A percentile compares a stretch with the other conserved stretches of the same genome.
These are phyloP conservation scores for Drosophila rufa DNA, from an alignment of 1,140 invertebrate species.

Conservation along the genomic window DNA sequence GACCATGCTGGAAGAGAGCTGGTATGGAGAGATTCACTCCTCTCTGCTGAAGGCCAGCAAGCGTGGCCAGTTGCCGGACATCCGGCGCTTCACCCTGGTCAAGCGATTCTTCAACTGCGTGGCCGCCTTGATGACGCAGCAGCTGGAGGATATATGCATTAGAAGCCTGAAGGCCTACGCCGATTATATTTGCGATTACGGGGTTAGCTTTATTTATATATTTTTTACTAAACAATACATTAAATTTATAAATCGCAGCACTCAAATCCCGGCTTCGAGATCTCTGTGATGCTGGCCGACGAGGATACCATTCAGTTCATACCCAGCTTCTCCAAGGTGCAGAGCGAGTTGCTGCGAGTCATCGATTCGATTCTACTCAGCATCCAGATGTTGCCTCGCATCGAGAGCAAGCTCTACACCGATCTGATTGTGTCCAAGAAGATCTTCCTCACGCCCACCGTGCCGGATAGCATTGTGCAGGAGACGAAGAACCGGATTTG, in stretches of 20 bases:
- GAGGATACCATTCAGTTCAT: slow-evolving; percentile 90
- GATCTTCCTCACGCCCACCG: slow-evolving; percentile 87
- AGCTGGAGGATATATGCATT: slow-evolving; percentile 92
- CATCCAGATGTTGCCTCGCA: slow-evolving; percentile 89
- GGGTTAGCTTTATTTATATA: slow-evolving; percentile 86
- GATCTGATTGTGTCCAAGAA: slow-evolving; percentile 71
- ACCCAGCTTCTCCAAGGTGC: slow-evolving; percentile 91
- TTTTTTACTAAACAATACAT: too few species aligned
- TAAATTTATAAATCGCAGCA: slow-evolving; percentile 85
- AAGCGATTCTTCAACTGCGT: slow-evolving; percentile 94
- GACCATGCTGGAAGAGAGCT: slow-evolving; percentile 86
- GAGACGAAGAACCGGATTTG: slow-evolving; percentile 87
- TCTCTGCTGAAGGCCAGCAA: slow-evolving; percentile 90
- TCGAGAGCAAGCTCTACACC: slow-evolving; percentile 87
- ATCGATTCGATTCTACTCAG: slow-evolving; percentile 91
- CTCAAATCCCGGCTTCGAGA: slow-evolving; percentile 90
- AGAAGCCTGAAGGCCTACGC: slow-evolving; percentile 92
- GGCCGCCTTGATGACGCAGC: slow-evolving; percentile 93
- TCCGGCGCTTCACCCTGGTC: slow-evolving; percentile 88
- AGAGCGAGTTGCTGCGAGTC: slow-evolving; percentile 89
- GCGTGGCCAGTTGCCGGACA: slow-evolving; percentile 90
- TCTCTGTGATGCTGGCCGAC: slow-evolving; percentile 89
- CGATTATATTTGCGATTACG: slow-evolving; percentile 90
- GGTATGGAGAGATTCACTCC: slow-evolving; percentile 88
- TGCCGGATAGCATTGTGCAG: slow-evolving; percentile 88